Conservation (phyloP, 2,113 vertebrate species). For the Microcebus tavaratra region DNA sequence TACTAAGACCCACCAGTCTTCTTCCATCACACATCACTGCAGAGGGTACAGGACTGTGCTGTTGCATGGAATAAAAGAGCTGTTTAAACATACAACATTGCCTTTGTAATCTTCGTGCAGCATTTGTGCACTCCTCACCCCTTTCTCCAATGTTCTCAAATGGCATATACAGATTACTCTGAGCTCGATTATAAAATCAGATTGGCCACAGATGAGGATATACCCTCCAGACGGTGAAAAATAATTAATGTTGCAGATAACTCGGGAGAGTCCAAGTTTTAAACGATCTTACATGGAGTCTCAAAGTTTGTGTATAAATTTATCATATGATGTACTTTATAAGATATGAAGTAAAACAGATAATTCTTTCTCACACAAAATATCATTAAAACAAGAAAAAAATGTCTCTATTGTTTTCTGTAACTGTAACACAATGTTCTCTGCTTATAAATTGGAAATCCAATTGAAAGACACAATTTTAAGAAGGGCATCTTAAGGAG, state of each 20-base stretch:
- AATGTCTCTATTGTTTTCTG: background rate
- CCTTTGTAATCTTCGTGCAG: background rate
- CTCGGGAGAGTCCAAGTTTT: background rate
- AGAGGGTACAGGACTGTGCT: accelerated
- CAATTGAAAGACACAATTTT: background rate
- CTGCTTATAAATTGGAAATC: background rate
- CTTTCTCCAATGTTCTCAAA: background rate
- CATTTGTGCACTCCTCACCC: too few species aligned
- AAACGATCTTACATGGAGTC: background rate
- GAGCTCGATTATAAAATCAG: background rate
- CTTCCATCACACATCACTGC: accelerated
- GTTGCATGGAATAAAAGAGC: accelerated
- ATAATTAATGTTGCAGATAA: background rate
- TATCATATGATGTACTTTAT: background rate
- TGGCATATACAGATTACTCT: background rate
- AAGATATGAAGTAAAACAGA: background rate
- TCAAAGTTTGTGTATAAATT: background rate
- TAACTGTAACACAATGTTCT: accelerated
- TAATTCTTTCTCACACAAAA: background rate
- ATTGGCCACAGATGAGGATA: background rate
- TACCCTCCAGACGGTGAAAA: background rate
- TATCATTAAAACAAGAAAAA: background rate
- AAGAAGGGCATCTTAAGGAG: background rate
- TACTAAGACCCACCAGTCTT: background rate
- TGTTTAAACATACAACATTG: too few species aligned